Conservation (phyloP, 2,888 invertebrate genomes). For the Cartodere bifasciata region DNA sequence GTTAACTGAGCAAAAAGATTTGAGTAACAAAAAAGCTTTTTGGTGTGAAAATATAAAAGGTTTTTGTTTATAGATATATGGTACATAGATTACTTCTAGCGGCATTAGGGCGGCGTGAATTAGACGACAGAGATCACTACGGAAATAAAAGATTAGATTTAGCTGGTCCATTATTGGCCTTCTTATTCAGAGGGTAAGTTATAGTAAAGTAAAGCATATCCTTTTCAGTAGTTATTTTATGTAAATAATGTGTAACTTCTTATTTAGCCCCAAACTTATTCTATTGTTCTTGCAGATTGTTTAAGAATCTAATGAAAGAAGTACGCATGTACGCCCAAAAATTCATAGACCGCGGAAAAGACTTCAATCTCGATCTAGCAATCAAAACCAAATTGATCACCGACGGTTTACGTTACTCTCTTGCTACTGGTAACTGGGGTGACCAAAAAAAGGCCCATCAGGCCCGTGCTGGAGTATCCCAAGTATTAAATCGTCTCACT, state of each 20-base stretch:
- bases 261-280: no score
- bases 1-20: no score
- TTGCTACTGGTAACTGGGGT: constrained; percentile 99
- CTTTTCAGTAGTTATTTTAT: no score
- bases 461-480: constrained; percentile 90
- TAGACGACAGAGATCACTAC: constrained; percentile 99
- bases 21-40: no score
- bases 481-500: constrained; percentile 95
- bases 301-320: constrained; percentile 93
- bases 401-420: constrained; percentile 91
- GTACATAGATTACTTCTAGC: constrained; percentile 92
- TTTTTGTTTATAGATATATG: constrained; percentile 62
- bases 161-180: constrained; percentile 93
- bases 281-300: constrained; percentile 53
- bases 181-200: constrained; percentile 77
- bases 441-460: constrained; percentile 99
- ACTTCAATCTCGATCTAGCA: constrained; percentile 92
- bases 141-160: constrained; percentile 97
- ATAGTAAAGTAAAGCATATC: no score
- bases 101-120: constrained; percentile 86
- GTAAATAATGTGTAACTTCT: no score
- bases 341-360: constrained; percentile 97
- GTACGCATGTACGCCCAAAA: constrained; percentile 98
- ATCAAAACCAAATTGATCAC: constrained; percentile 98
- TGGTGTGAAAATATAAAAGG: neutral